Conservation (phyloP, 2,797 vertebrate genomes). For the Siniperca scherzeri region DNA sequence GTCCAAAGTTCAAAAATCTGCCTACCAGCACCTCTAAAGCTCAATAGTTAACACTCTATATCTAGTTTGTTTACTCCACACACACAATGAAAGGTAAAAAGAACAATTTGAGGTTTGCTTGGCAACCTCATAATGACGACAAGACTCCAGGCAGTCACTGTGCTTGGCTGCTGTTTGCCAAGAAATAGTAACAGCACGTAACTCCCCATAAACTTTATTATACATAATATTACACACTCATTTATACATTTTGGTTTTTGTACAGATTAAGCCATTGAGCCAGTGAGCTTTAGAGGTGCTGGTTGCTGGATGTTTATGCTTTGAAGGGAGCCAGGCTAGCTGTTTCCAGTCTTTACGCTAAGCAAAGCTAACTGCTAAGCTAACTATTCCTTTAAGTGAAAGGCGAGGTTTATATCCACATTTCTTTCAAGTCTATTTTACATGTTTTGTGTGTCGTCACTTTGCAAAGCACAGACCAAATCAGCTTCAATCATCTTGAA, state of each 20-base stretch:
- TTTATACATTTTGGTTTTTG: background rate
- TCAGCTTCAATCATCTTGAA: background rate
- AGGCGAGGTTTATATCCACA: background rate
- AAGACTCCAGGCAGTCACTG: background rate
- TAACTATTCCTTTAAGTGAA: background rate
- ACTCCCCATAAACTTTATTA: no score
- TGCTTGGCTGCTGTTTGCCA: background rate
- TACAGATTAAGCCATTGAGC: background rate
- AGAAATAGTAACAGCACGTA: background rate
- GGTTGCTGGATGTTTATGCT: background rate
- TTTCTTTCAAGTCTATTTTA: background rate
- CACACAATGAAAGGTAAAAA: background rate
- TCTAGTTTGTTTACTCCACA: background rate
- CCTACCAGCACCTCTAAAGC: background rate
- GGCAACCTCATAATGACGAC: background rate
- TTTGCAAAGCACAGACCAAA: background rate
- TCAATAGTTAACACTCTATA: background rate
- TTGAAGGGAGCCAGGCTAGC: background rate
- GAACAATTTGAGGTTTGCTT: background rate
- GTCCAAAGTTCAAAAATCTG: conserved; percentile 1
- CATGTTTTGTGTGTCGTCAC: background rate
- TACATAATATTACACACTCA: no score
- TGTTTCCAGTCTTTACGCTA: background rate
- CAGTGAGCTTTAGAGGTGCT: background rate
- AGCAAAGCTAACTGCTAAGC: background rate